phyloP scores from a whole-genome alignment of 2,113 vertebrate species.

The Catharus minimus region DNA sequence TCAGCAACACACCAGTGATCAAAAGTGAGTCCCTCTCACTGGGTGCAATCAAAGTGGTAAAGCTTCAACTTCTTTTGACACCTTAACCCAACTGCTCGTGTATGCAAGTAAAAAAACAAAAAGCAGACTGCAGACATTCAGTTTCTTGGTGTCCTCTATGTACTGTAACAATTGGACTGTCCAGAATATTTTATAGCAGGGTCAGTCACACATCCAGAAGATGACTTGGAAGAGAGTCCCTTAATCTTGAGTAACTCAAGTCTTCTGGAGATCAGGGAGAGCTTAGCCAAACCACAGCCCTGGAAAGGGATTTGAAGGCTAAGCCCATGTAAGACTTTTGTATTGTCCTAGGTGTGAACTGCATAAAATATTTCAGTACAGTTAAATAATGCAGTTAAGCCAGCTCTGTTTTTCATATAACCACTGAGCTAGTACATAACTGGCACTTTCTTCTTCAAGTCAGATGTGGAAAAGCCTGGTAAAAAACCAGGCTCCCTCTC shows the following conservation, averaged over 20 bases:
- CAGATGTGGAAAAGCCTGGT: not conserved
- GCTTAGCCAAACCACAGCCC: not conserved
- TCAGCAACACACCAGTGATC: not conserved
- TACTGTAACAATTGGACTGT: not conserved
- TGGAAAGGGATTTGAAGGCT: not conserved
- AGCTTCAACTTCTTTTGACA: not conserved
- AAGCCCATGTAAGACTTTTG: not conserved
- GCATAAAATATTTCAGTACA: not conserved
- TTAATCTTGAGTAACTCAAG: not conserved
- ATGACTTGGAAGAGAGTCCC: not conserved
- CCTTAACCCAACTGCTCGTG: not conserved
- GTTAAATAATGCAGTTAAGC: not conserved
- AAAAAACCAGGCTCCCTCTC: not conserved
- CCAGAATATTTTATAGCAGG: not conserved
- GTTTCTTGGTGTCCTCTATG: not conserved
- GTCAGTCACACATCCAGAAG: not conserved
- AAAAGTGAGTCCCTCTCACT: not conserved
- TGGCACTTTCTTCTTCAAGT: not conserved
- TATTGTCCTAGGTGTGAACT: not conserved
- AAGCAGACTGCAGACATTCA: not conserved
- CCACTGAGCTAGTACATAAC: not conserved
- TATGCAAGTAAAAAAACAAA: not conserved
- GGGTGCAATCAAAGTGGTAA: not conserved
- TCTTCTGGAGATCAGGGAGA: not conserved
- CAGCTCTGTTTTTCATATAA: not conserved